Evolutionary conservation across 2,888 invertebrate genomes (phyloP), one percentile per base, ranked within the genome.

Genomic region (Platycheirus rosarum): DNA sequence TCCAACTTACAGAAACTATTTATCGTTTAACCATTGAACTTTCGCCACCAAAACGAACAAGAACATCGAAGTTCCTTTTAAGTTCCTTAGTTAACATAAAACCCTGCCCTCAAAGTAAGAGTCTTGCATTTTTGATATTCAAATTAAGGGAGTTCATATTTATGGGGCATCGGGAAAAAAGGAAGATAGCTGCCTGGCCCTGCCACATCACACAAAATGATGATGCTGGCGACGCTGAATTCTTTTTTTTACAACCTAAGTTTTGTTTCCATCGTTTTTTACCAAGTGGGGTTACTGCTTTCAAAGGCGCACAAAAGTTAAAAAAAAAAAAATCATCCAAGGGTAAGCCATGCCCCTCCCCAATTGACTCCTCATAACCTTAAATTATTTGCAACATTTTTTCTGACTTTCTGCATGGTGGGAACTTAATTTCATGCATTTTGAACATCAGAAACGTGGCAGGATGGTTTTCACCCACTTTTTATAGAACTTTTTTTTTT

Each of bases 401-500:
- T 76, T 63, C 69, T 68, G 46, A 80, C 46, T 70, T 80, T 80
- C 60, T 80, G 75, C 76, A 80, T 80, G 76, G 80, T 65, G 70
- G 80, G 32, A 80, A 80, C 69, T 86, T 87, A 88, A 87, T 88
- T 87, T 88, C 87, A 87, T 87, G 88, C 88, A 87, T 86, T 87
- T 87, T 87, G 87, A 86, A 87, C 88, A 87, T 86, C 87, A 86
- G 85, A 87, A 88, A 88, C 82, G 84, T 79, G 75, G 68, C 69
- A 62, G 70, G 60, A 44, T 49, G 49, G 20, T 65, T 63, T 69
- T 40, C 42, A 29, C 16, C 29, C 42, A 32, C 42, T 18, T 42
- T 49, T n/a, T 40, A 51, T 16, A 32, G 16, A 51, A 14, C 2
- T 40, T 51, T 60, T 60, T 68, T 11, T 29, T 63, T 44, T 44